These are phyloP conservation scores for Cercopithecus hamlyni DNA, from an alignment of 2,797 vertebrate species.

Conservation along the genomic window DNA sequence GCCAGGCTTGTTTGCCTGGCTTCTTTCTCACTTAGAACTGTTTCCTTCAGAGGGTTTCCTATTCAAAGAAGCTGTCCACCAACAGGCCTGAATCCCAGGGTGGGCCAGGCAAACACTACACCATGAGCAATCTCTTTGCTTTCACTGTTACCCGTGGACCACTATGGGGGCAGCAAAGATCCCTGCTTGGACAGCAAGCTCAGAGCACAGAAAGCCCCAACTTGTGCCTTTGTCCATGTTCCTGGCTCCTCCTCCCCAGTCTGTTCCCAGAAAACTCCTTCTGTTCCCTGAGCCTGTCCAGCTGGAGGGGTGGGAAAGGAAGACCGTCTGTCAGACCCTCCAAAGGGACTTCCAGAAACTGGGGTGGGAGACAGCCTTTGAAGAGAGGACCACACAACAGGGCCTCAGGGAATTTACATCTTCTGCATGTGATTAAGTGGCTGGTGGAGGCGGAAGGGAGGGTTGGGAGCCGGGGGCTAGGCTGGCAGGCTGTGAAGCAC, in stretches of 20 bases:
- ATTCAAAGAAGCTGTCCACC: conserved; percentile 16
- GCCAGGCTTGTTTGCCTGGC: conserved; percentile 51
- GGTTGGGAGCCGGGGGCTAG: neutral
- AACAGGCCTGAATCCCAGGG: neutral
- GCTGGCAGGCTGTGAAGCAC: neutral
- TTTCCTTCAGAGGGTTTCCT: conserved; percentile 51
- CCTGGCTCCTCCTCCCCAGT: conserved; percentile 42
- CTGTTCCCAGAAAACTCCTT: conserved; percentile 72
- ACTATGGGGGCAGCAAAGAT: neutral
- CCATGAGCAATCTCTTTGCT: neutral
- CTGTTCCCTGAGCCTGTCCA: conserved; percentile 71
- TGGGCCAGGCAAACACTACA: neutral
- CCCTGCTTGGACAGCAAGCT: neutral
- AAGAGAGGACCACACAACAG: conserved; percentile 75
- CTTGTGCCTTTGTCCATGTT: conserved; percentile 27
- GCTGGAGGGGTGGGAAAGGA: conserved; percentile 66
- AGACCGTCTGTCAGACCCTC: conserved; percentile 63
- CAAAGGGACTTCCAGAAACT: conserved; percentile 66
- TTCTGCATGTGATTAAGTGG: conserved; percentile 71
- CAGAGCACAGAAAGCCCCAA: neutral
- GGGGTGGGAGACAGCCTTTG: conserved; percentile 58
- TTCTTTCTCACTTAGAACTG: conserved; percentile 53
- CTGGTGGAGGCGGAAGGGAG: neutral
- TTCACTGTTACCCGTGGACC: neutral
- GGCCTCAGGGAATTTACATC: conserved; percentile 55